Conservation (phyloP, 2,888 invertebrate genomes). For the Petrolisthes manimaculis region DNA sequence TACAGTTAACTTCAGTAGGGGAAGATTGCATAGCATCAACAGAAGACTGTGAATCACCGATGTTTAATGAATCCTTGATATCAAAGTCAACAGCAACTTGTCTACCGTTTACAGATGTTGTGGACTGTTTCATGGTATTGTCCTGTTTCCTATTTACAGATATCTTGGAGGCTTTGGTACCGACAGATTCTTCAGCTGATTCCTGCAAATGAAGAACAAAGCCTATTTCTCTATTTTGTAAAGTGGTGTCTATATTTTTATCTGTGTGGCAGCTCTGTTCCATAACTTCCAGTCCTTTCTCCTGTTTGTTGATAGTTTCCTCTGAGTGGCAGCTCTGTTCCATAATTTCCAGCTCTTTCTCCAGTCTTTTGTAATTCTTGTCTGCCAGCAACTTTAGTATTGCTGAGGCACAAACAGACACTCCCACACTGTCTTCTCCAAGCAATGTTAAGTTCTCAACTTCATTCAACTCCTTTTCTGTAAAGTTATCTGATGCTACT, state of each 20-base stretch:
- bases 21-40: no score
- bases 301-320: no score
- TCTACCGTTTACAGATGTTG: no score
- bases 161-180: not conserved
- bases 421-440: not conserved
- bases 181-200: not conserved
- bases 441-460: slow-evolving; percentile 10
- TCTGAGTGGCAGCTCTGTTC: not conserved
- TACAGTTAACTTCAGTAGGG: no score
- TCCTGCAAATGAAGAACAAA: not conserved
- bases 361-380: not conserved
- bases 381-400: not conserved
- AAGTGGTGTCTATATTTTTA: no score
- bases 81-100: no score
- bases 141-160: not conserved
- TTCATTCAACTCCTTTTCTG: not conserved
- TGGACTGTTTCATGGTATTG: no score
- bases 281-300: slow-evolving; percentile 6
- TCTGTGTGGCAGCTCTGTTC: not conserved
- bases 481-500: no score
- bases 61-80: no score
- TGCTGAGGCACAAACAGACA: not conserved
- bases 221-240: no score
- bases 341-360: slow-evolving; percentile 1
- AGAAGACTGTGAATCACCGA: no score